phyloP scores from a whole-genome alignment of 1,140 invertebrate genomes.

The Teleogryllus occipitalis region DNA sequence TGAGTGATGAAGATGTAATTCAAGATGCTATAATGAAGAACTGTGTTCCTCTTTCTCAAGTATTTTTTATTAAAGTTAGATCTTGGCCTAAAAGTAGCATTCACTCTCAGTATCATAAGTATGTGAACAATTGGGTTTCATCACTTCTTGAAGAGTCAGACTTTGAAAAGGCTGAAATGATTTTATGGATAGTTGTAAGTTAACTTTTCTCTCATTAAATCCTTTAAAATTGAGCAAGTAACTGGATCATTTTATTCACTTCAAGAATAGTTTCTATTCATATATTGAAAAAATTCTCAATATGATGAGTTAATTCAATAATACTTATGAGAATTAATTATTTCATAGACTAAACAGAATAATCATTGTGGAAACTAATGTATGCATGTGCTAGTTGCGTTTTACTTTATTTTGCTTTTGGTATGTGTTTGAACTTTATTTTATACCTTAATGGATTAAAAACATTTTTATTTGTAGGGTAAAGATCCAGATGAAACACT shows the following conservation, averaged over 20 bases:
- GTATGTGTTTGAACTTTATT: background rate
- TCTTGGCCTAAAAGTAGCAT: background rate
- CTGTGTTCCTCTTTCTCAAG: slow-evolving; percentile 9
- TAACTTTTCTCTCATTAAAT: background rate
- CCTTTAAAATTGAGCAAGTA: too few relatives aligned
- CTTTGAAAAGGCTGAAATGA: slow-evolving; percentile 9
- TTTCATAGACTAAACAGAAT: too few relatives aligned
- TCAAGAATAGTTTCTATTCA: too few relatives aligned
- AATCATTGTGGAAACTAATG: too few relatives aligned
- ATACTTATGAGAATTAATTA: too few relatives aligned
- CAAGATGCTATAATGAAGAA: slow-evolving; percentile 9
- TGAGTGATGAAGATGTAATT: slow-evolving; percentile 11
- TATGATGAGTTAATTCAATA: too few relatives aligned
- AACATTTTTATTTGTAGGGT: background rate
- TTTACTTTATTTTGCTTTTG: too few relatives aligned
- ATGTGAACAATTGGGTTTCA: slow-evolving; percentile 12
- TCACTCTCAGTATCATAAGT: background rate
- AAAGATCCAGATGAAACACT: background rate
- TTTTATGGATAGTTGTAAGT: slow-evolving; percentile 15
- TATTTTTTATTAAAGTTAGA: slow-evolving; percentile 4
- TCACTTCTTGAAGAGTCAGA: background rate
- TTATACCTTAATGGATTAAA: background rate
- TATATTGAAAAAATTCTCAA: too few relatives aligned
- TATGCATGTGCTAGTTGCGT: too few relatives aligned
- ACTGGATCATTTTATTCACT: too few relatives aligned